These are phyloP conservation scores for Brachypalpus laphriformis DNA, from an alignment of 2,888 invertebrate genomes.

Conservation along the genomic window DNA sequence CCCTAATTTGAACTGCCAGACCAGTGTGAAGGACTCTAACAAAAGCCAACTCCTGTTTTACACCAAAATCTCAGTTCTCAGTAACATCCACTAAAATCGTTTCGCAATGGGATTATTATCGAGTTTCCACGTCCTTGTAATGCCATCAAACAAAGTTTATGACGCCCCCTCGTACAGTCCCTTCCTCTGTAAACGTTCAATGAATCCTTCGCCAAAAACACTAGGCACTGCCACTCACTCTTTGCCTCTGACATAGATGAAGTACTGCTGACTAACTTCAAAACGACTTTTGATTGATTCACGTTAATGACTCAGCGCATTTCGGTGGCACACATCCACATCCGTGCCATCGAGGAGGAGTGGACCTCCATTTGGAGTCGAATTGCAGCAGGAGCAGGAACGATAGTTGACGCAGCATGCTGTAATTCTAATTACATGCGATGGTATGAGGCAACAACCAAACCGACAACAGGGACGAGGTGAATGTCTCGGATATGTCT, in stretches of 20 bases:
- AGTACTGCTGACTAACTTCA: slow-evolving; percentile 60
- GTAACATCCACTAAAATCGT: slow-evolving; percentile 17
- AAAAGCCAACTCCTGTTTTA: neutral
- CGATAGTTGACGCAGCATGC: slow-evolving; percentile 34
- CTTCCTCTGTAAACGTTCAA: slow-evolving; percentile 23
- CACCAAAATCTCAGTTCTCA: slow-evolving; percentile 19
- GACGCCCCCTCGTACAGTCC: neutral
- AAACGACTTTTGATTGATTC: slow-evolving; percentile 73
- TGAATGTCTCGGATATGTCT: slow-evolving; percentile 69
- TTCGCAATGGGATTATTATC: slow-evolving; percentile 51
- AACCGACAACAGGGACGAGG: neutral
- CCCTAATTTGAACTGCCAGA: neutral
- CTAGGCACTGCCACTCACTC: slow-evolving; percentile 59
- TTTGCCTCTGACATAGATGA: slow-evolving; percentile 34
- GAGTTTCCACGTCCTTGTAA: slow-evolving; percentile 60
- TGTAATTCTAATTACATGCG: slow-evolving; percentile 58
- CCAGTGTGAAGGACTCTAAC: neutral
- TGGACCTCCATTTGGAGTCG: slow-evolving; percentile 19
- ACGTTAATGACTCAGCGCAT: slow-evolving; percentile 71
- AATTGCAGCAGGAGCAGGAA: slow-evolving; percentile 30
- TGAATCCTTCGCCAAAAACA: slow-evolving; percentile 64
- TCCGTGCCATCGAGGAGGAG: slow-evolving; percentile 17
- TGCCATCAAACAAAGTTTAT: slow-evolving; percentile 56
- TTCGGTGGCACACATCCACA: slow-evolving; percentile 60
- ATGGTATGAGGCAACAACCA: slow-evolving; percentile 18